A percentile compares a stretch with the other conserved stretches of the same genome.
Conservation (phyloP, 2,113 vertebrate genomes). For the Pedionomus torquatus region DNA sequence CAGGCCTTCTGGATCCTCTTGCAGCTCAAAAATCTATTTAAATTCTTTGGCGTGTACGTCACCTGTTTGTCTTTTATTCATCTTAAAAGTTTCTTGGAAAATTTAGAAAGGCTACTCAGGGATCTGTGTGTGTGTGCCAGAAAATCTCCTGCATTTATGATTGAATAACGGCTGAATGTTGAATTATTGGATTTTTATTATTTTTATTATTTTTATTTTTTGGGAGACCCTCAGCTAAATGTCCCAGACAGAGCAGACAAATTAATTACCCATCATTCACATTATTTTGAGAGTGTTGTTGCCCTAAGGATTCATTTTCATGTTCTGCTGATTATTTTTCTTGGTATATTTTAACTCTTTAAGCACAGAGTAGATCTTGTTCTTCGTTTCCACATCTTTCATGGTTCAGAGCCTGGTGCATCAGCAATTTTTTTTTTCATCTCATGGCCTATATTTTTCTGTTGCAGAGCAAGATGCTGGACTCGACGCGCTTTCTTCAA, state of each 20-base stretch:
- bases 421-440: neutral
- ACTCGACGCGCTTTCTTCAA: constrained; percentile 88
- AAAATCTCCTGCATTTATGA: constrained; percentile 37
- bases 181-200: neutral
- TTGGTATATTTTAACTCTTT: neutral
- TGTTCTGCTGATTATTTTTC: neutral
- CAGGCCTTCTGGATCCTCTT: neutral
- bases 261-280: constrained; percentile 2
- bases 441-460: neutral
- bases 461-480: constrained; percentile 92
- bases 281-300: neutral
- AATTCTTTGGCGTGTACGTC: constrained; percentile 60
- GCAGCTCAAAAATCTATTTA: constrained; percentile 6
- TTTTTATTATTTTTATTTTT: neutral
- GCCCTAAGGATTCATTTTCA: constrained; percentile 7
- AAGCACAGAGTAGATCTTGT: neutral
- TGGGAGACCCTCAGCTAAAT: neutral
- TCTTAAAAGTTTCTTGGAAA: constrained; percentile 50
- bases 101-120: constrained; percentile 43
- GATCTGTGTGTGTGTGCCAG: neutral
- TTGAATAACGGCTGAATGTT: constrained; percentile 18
- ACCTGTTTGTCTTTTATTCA: constrained; percentile 62
- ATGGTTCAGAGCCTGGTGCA: neutral
- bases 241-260: neutral
- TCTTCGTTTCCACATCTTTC: neutral